A percentile compares a stretch with the other conserved stretches of the same genome.
phyloP scores from a whole-genome alignment of 2,797 vertebrate species.

The Corythornis leucogaster region DNA sequence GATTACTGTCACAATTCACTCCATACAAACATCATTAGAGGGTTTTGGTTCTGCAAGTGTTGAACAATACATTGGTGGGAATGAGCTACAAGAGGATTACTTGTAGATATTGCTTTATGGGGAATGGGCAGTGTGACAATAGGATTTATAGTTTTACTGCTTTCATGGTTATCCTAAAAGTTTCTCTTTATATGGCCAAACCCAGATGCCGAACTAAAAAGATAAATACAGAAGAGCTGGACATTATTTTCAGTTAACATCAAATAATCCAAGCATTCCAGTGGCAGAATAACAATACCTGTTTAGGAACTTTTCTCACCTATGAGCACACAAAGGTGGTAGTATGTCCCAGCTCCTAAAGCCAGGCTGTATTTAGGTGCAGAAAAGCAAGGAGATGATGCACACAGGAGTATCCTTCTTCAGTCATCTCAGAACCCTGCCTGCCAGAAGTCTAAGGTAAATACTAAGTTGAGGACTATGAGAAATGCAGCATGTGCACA shows the following conservation, averaged over 20 bases:
- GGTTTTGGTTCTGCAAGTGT: not conserved
- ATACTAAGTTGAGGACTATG: not conserved
- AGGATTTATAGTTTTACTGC: not conserved
- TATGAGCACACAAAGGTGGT: not conserved
- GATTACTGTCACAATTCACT: not conserved
- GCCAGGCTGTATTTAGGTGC: not conserved
- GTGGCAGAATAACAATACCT: not conserved
- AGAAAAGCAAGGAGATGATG: not conserved
- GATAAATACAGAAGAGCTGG: not conserved
- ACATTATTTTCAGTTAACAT: not conserved
- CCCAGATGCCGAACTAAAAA: not conserved
- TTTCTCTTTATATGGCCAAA: not conserved
- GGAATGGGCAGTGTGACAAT: not conserved
- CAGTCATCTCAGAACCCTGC: not conserved
- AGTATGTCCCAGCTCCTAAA: not conserved
- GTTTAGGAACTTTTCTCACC: not conserved
- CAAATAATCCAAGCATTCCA: not conserved
- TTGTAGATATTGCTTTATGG: not conserved
- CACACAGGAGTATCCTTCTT: not conserved
- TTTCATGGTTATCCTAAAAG: not conserved
- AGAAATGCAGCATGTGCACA: not conserved
- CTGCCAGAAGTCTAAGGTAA: not conserved
- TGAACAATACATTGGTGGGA: not conserved
- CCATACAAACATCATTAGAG: slow-evolving; percentile 1
- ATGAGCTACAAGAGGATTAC: not conserved